Conservation (phyloP, 2,888 invertebrate species). For the Cabera pusaria region DNA sequence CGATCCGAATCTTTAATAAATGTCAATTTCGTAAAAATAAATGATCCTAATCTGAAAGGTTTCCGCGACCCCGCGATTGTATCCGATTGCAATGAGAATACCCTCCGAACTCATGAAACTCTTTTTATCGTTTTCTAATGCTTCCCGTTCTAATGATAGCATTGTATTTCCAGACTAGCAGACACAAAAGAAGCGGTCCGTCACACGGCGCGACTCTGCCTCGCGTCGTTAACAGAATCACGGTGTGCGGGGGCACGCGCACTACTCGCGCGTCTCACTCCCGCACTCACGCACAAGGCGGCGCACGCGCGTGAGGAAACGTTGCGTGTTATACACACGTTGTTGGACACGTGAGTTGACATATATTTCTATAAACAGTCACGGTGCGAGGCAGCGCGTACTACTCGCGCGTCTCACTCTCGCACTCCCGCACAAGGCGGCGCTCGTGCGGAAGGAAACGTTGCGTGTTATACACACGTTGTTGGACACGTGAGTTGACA, state of each 20-base stretch:
- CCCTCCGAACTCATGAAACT: too few relatives aligned
- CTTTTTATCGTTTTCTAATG: too few relatives aligned
- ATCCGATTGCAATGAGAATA: too few relatives aligned
- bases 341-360: conserved; percentile 90
- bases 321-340: conserved; percentile 90
- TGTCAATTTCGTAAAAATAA: too few relatives aligned
- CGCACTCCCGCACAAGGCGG: conserved; percentile 94
- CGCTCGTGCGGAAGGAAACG: conserved; percentile 95
- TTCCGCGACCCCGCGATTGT: too few relatives aligned
- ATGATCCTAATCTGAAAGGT: too few relatives aligned
- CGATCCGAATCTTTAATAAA: too few relatives aligned
- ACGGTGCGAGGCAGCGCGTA: conserved; percentile 60
- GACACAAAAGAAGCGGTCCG: conserved; percentile 76
- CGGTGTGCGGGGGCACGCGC: conserved; percentile 62
- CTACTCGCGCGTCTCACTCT: conserved; percentile 64
- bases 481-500: conserved; percentile 89
- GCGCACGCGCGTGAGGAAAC: conserved; percentile 96
- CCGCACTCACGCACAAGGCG: conserved; percentile 93
- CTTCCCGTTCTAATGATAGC: too few relatives aligned
- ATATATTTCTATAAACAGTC: too few relatives aligned
- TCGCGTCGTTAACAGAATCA: conserved; percentile 55
- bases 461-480: conserved; percentile 91
- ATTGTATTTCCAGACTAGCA: conserved; percentile 70
- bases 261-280: conserved; percentile 61
- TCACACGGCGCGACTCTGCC: conserved; percentile 59